These are phyloP conservation scores for Baccha elongata DNA, from an alignment of 2,888 invertebrate species.

Conservation along the genomic window DNA sequence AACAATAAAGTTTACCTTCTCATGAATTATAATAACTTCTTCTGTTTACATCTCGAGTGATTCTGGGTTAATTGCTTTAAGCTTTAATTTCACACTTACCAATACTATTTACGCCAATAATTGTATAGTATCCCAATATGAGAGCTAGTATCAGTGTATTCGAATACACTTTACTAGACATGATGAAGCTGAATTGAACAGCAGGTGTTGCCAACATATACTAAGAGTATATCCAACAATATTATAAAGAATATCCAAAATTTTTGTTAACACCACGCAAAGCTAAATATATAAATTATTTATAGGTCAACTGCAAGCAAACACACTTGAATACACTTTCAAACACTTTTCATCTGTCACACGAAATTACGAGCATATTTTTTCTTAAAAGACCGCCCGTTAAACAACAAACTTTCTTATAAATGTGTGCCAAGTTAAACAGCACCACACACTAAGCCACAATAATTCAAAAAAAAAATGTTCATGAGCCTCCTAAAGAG, in stretches of 20 bases:
- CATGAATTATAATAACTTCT: neutral
- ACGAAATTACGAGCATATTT: conserved; percentile 52
- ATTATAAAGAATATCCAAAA: neutral
- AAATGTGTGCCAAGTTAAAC: conserved; percentile 54
- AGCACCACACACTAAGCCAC: conserved; percentile 34
- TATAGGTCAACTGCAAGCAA: conserved; percentile 47
- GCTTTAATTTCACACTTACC: conserved; percentile 60
- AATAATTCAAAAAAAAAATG: conserved; percentile 32
- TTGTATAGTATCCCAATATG: conserved; percentile 69
- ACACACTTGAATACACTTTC: conserved; percentile 31
- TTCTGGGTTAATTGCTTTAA: conserved; percentile 56
- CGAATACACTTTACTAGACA: conserved; percentile 66
- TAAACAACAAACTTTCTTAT: conserved; percentile 62
- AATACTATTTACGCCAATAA: conserved; percentile 61
- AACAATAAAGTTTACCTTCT: neutral
- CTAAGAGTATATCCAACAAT: conserved; percentile 14
- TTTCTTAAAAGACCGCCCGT: conserved; percentile 30
- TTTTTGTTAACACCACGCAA: conserved; percentile 27
- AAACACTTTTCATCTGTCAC: conserved; percentile 65
- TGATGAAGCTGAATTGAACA: conserved; percentile 47
- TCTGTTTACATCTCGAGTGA: conserved; percentile 6
- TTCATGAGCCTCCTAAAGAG: conserved; percentile 57
- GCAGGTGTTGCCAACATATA: conserved; percentile 35
- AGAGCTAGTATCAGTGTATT: conserved; percentile 63
- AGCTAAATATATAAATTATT: conserved; percentile 40